Evolutionary conservation across 2,888 invertebrate species (phyloP).

Genomic region (Volucella zonaria): DNA sequence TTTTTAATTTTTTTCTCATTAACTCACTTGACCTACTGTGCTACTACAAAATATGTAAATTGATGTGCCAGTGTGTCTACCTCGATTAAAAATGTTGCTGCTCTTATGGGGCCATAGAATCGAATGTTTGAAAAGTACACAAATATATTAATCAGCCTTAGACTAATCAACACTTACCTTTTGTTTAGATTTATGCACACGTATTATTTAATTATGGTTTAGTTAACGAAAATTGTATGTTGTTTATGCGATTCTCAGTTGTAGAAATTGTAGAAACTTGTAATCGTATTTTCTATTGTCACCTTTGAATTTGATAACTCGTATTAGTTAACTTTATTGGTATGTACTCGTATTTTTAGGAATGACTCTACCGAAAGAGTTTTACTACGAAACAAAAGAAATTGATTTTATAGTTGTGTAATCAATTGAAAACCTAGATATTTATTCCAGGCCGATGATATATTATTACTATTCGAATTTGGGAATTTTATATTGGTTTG

Average conservation of each 20-base stretch:
- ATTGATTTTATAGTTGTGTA: conserved; percentile 19
- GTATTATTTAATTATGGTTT: conserved; percentile 18
- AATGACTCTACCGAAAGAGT: conserved; percentile 42
- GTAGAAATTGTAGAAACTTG: too few relatives aligned
- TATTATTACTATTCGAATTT: background rate
- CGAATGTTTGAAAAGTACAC: conserved; percentile 14
- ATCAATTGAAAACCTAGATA: background rate
- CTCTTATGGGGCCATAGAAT: conserved; percentile 48
- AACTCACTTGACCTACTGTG: conserved; percentile 72
- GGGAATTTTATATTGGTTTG: background rate
- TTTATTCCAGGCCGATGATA: too few relatives aligned
- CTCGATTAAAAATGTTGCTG: conserved; percentile 34
- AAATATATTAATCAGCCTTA: conserved; percentile 40
- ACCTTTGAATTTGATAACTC: conserved; percentile 18
- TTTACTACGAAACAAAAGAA: background rate
- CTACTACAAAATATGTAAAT: conserved; percentile 40
- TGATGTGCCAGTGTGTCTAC: conserved; percentile 63
- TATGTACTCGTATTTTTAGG: conserved; percentile 27
- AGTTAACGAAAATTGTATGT: conserved; percentile 21
- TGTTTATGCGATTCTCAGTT: conserved; percentile 15
- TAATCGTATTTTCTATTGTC: conserved; percentile 6
- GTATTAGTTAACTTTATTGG: conserved; percentile 20
- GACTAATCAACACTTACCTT: conserved; percentile 58
- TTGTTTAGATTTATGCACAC: conserved; percentile 12
- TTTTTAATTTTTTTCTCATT: conserved; percentile 20